Conservation (phyloP, 1,140 invertebrate genomes). For the Asobara japonica region DNA sequence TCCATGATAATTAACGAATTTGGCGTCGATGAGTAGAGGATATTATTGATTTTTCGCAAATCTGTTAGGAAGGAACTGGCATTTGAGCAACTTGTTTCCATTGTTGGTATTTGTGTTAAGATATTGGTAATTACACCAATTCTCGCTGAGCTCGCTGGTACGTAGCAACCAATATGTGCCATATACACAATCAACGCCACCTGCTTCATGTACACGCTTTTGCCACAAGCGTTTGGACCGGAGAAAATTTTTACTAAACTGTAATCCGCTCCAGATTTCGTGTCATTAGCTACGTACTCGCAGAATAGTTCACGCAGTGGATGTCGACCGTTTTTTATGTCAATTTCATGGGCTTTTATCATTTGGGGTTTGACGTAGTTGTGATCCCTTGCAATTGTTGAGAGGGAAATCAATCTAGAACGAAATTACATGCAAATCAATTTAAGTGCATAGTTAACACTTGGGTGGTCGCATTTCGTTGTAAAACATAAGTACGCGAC, state of each 20-base stretch:
- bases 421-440: too few relatives aligned
- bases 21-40: conserved; percentile 72
- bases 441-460: too few relatives aligned
- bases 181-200: conserved; percentile 81
- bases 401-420: conserved; percentile 79
- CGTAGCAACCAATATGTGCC: conserved; percentile 89
- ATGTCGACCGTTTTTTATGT: conserved; percentile 80
- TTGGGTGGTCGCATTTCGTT: too few relatives aligned
- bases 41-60: conserved; percentile 81
- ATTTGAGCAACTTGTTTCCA: conserved; percentile 81
- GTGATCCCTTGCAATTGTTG: conserved; percentile 75
- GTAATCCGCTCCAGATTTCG: conserved; percentile 66
- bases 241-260: conserved; percentile 82
- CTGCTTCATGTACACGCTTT: conserved; percentile 92
- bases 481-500: too few relatives aligned
- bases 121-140: conserved; percentile 79
- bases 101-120: conserved; percentile 77
- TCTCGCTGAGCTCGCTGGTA: conserved; percentile 79
- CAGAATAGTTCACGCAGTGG: conserved; percentile 78
- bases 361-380: conserved; percentile 78
- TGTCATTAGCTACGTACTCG: conserved; percentile 81
- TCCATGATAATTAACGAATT: conserved; percentile 85
- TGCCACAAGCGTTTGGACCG: conserved; percentile 91
- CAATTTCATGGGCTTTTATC: conserved; percentile 69
- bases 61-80: conserved; percentile 89